Conservation (phyloP, 2,113 vertebrate genomes). For the Tetrao urogallus region DNA sequence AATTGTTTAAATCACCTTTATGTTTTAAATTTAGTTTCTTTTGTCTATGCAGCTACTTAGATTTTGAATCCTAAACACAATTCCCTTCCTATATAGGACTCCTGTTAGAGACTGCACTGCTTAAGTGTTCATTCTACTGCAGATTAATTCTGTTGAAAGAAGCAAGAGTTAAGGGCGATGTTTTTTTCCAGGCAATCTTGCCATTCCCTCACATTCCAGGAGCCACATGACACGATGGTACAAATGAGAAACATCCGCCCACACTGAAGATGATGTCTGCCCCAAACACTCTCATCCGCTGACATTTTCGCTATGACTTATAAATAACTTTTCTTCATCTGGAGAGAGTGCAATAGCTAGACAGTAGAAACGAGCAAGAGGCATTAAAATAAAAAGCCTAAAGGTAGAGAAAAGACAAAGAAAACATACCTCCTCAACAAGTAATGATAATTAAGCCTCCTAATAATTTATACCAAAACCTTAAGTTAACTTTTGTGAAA, state of each 20-base stretch:
- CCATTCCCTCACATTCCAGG: constrained; percentile 26
- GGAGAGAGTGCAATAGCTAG: background rate
- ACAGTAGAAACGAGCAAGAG: background rate
- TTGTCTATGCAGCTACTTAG: background rate
- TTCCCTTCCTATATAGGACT: background rate
- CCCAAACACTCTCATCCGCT: background rate
- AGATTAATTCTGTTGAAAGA: background rate
- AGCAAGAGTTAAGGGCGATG: constrained; percentile 28
- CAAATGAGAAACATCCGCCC: constrained; percentile 21
- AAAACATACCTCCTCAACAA: background rate
- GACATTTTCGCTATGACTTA: constrained; percentile 39
- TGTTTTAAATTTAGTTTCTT: background rate
- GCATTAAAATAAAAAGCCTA: background rate
- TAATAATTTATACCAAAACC: background rate
- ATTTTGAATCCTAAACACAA: background rate
- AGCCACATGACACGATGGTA: constrained; percentile 58
- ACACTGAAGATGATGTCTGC: constrained; percentile 20
- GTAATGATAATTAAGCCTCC: background rate
- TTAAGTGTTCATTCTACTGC: background rate
- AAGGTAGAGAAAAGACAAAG: background rate
- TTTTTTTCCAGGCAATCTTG: constrained; percentile 36
- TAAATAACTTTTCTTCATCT: constrained; percentile 20
- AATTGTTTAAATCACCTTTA: fast-evolving
- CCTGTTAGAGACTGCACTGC: background rate
- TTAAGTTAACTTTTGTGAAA: background rate